Evolutionary conservation across 2,888 invertebrate genomes (phyloP).

Genomic region (Drosophila percnosoma): DNA sequence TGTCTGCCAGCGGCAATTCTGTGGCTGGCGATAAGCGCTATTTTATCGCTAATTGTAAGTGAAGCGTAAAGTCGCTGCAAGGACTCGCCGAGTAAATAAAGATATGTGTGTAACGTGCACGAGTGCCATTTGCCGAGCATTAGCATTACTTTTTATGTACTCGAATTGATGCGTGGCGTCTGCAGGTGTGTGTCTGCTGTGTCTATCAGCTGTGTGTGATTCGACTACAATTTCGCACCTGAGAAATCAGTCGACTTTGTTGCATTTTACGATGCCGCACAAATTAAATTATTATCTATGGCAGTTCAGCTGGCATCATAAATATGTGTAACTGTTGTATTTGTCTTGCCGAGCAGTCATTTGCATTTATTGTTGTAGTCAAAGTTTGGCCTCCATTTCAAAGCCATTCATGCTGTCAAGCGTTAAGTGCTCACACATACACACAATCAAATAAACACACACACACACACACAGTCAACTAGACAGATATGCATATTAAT

Average conservation of each 20-base stretch:
- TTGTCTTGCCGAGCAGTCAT: slow-evolving; percentile 35
- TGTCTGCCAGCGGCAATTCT: slow-evolving; percentile 30
- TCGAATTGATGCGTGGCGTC: slow-evolving; percentile 48
- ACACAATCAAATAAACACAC: slow-evolving; percentile 1
- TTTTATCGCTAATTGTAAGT: slow-evolving; percentile 74
- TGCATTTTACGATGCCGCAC: slow-evolving; percentile 54
- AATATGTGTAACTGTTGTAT: slow-evolving; percentile 40
- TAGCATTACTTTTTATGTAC: slow-evolving; percentile 70
- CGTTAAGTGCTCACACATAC: slow-evolving; percentile 56
- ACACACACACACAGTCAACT: slow-evolving; percentile 16
- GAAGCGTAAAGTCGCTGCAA: slow-evolving; percentile 49
- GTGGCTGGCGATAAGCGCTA: slow-evolving; percentile 62
- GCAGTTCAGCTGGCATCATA: slow-evolving; percentile 56
- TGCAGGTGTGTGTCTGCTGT: slow-evolving; percentile 6
- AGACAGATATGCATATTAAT: slow-evolving; percentile 70
- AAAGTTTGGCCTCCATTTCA: slow-evolving; percentile 65
- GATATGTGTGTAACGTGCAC: slow-evolving; percentile 46
- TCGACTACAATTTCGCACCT: slow-evolving; percentile 8
- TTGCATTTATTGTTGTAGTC: slow-evolving; percentile 74
- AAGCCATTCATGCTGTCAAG: slow-evolving; percentile 66
- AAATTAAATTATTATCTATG: slow-evolving; percentile 76
- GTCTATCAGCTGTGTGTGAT: slow-evolving; percentile 15
- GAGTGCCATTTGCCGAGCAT: slow-evolving; percentile 58
- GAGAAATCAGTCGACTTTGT: slow-evolving; percentile 49
- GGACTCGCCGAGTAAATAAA: slow-evolving; percentile 53